Evolutionary conservation across 2,113 vertebrate genomes (phyloP), one percentile per base, ranked within the genome.

Genomic region (Peromyscus polionotus): DNA sequence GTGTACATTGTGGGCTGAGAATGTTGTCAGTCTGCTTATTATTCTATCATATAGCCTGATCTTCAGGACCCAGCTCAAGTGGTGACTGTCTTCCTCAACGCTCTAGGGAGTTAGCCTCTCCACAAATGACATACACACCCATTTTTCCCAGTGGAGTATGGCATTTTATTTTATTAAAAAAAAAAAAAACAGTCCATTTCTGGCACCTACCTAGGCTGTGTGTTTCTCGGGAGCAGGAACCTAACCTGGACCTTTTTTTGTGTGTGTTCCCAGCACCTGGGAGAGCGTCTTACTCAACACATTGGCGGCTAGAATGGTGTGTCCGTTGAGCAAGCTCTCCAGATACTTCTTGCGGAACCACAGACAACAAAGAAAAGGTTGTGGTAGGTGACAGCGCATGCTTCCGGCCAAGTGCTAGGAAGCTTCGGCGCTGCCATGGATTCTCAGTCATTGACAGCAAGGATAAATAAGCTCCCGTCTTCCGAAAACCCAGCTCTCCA

Each of bases 381-480:
- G 80, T 45, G 4, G 8, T 0, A 7, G 42, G 45, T 13, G n/a
- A 48, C 51, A 7, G 90, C 28, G 10, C 13, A 45, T 33, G 39
- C 26, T 54, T 57, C 65, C n/a, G 0, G 0, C 26, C 7, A 89
- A 33, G 26, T 20, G 42, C 77, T 36, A 4, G 68, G 51, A 77
- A 51, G 6, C 13, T 10, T 17, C n/a, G 2, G 28, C 0, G 3
- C 36, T 42, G 1, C 26, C 59, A 1, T 0, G 5, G 0, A 54
- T 67, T 68, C 65, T 83, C n/a, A 20, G 42, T 59, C 76, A 68
- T 72, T 39, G 3, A 36, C 3, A 0, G 31, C 57, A 16, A 6
- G n/a, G n/a, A 51, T 51, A 51, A 42, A 6, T n/a, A 2, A 63
- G 12, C 68, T 8, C 19, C 39, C 0, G 33, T 72, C 51, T 36